Conservation (phyloP, 2,113 vertebrate genomes). For the Saimiri boliviensis region DNA sequence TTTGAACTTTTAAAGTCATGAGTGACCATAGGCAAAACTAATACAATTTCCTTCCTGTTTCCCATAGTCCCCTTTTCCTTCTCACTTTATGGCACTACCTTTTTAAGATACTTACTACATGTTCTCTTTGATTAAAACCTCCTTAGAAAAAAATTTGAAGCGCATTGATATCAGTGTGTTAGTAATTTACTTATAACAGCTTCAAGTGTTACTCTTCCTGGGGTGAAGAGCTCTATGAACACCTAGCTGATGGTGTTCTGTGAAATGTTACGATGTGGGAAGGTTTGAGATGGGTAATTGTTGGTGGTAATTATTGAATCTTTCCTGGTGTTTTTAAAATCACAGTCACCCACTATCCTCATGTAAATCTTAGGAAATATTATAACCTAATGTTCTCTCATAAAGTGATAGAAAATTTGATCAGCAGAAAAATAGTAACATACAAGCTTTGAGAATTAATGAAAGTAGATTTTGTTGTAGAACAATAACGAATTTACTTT, state of each 20-base stretch:
- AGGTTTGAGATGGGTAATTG: background rate
- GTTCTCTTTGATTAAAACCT: constrained; percentile 20
- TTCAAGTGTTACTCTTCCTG: background rate
- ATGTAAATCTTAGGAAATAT: background rate
- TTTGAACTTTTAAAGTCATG: constrained; percentile 33
- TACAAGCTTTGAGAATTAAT: constrained; percentile 18
- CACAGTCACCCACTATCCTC: background rate
- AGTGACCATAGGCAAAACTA: background rate
- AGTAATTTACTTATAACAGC: constrained; percentile 35
- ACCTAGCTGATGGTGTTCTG: background rate
- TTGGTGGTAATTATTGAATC: background rate
- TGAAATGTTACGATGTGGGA: background rate
- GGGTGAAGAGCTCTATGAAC: background rate
- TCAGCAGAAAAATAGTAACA: background rate
- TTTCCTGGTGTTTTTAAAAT: background rate
- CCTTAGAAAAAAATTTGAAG: background rate
- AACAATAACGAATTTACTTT: constrained; percentile 33
- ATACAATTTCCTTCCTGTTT: background rate
- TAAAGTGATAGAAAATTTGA: background rate
- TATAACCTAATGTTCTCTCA: constrained; percentile 14
- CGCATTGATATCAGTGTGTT: background rate
- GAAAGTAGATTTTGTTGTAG: constrained; percentile 1
- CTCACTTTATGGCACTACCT: background rate
- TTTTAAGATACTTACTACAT: background rate
- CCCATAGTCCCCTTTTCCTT: background rate